These are phyloP conservation scores for Ophiodon elongatus DNA, from an alignment of 2,113 vertebrate genomes.

Conservation along the genomic window DNA sequence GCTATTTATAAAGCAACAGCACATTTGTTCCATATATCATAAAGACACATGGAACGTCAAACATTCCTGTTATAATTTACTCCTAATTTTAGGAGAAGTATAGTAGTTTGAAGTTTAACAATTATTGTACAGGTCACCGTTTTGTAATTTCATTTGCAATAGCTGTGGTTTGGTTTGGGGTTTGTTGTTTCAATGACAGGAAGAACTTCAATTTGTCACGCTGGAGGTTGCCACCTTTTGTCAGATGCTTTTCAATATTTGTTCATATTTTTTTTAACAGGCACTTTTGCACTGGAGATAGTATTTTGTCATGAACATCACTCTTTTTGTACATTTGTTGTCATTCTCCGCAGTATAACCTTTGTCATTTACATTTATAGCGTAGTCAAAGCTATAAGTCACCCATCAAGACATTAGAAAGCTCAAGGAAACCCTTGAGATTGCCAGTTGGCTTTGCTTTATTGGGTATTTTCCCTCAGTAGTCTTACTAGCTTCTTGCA, in stretches of 20 bases:
- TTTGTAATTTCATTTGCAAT: neutral
- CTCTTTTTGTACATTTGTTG: constrained; percentile 12
- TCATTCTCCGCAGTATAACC: constrained; percentile 43
- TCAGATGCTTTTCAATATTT: constrained; percentile 4
- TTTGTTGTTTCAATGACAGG: neutral
- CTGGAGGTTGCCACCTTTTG: constrained; percentile 2
- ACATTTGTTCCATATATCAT: neutral
- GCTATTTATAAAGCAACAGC: neutral
- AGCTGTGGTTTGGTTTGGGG: neutral
- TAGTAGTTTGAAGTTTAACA: neutral
- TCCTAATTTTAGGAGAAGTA: neutral
- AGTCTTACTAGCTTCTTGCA: constrained; percentile 74
- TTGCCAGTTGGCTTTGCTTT: constrained; percentile 67
- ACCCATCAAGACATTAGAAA: constrained; percentile 66
- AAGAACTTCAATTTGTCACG: neutral
- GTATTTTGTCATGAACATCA: neutral
- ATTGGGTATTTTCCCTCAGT: constrained; percentile 70
- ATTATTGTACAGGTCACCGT: neutral
- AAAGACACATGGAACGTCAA: neutral
- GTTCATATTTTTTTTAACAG: neutral
- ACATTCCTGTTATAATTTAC: neutral
- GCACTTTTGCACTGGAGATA: constrained; percentile 15
- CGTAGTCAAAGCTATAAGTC: constrained; percentile 61
- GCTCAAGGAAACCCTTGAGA: constrained; percentile 70
- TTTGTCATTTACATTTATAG: constrained; percentile 67